Evolutionary conservation across 2,113 vertebrate species (phyloP), one percentile per base, ranked within the genome.

Genomic region (Carassius gibelio): DNA sequence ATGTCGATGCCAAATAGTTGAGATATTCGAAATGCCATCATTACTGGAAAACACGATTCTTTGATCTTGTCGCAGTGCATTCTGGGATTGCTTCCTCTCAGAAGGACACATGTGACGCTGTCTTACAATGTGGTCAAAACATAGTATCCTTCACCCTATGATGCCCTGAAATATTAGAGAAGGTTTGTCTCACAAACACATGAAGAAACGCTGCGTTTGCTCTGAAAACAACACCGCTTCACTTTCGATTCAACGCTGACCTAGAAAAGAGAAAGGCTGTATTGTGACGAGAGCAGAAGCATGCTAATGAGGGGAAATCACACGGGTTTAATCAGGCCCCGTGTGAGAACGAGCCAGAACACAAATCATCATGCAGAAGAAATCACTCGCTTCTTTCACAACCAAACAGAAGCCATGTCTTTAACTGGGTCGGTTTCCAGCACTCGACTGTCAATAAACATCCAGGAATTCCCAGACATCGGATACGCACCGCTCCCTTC

Each of bases 201-300:
- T 11, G 66, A 36, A 42, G 45, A 74, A 48, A 48, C 11, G 2
- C 71, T 13, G 38, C 21, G 11, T 23, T 45, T 48, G 62, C 42
- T 52, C 55, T 59, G 17, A 21, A 11, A 8, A 66, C 1, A n/a
- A 77, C 15, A 26, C 48, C 3, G 17, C 11, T 0, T 0, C 3
- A 10, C 1, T 71, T 38, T 71, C 38, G 26, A 7, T 8, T 38
- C 13, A 62, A 23, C n/a, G 3, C 38, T 48, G 78, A 66, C 78
- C 78, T 81, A 81, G 78, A 64, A 64, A 66, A 30, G 78, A 19
- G n/a, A 64, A 62, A 3, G 1, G 7, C 13, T 64, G 42, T 80
- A 26, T 45, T 38, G 76, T 38, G 76, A 17, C 15, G 52, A 55
- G 50, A 55, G 50, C 50, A 55, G 50, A 36, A 76, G 8, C n/a